Percentiles rank a stretch among this genome's conserved stretches.
These are phyloP conservation scores for Symphodus melops DNA, from an alignment of 2,113 vertebrate genomes.

Conservation along the genomic window DNA sequence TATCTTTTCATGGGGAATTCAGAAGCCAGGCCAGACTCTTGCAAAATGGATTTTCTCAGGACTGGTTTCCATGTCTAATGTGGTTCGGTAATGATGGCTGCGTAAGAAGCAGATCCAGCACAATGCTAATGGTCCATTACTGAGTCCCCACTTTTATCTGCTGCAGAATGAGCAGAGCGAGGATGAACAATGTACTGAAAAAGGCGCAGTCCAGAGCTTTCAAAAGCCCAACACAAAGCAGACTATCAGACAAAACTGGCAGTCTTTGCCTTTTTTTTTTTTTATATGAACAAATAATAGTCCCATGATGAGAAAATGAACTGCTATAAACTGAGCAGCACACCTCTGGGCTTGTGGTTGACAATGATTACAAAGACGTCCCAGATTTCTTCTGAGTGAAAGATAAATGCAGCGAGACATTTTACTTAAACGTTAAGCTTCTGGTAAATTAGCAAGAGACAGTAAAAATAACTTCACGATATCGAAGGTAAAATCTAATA, in stretches of 20 bases:
- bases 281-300: background rate
- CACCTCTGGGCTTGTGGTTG: background rate
- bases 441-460: no score
- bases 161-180: conserved; percentile 14
- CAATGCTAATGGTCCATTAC: conserved; percentile 68
- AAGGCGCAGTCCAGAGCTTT: conserved; percentile 12
- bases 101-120: conserved; percentile 44
- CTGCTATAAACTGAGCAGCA: background rate
- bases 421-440: conserved; percentile 6
- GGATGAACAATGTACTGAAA: conserved; percentile 30
- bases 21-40: conserved; percentile 44
- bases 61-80: conserved; percentile 59
- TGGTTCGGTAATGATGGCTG: conserved; percentile 42
- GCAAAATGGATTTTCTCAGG: conserved; percentile 47
- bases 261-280: conserved; percentile 20
- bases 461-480: no score
- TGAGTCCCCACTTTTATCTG: conserved; percentile 55
- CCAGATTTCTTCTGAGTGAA: background rate
- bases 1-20: conserved; percentile 27
- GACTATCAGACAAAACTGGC: conserved; percentile 35
- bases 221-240: conserved; percentile 33
- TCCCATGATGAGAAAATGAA: background rate
- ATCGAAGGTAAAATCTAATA: no score
- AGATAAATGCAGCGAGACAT: background rate
- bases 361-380: conserved; percentile 31